Conservation (phyloP, 2,888 invertebrate genomes). For the Gerris lacustris region DNA sequence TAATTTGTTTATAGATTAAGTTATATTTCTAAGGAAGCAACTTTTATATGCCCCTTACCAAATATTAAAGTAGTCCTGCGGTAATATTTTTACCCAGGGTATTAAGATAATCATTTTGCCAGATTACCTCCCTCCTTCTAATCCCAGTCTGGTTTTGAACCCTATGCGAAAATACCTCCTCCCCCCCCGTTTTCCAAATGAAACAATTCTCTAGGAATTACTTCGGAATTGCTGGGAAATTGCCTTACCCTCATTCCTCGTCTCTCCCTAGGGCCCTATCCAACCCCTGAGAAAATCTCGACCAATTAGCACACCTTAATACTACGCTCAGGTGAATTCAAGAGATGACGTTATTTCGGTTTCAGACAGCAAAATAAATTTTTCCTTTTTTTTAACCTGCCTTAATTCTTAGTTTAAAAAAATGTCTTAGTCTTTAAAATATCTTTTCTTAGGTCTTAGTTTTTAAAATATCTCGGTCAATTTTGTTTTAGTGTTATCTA, state of each 20-base stretch:
- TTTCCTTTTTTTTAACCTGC: background rate
- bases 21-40: no score
- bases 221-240: constrained; percentile 1
- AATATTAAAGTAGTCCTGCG: no score
- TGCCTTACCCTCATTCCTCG: background rate
- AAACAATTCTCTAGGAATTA: constrained; percentile 5
- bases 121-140: background rate
- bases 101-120: background rate
- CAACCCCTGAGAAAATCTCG: background rate
- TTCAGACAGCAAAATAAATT: background rate
- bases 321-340: background rate
- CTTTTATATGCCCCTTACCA: no score
- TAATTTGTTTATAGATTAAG: no score
- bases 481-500: no score
- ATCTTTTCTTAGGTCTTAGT: no score
- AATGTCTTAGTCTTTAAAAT: no score
- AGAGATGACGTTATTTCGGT: background rate
- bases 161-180: background rate
- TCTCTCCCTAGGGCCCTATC: background rate
- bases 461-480: no score
- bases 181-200: background rate
- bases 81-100: background rate
- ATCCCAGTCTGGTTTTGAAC: background rate
- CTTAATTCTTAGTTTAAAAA: background rate
- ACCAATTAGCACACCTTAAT: background rate